Evolutionary conservation across 2,888 invertebrate genomes (phyloP), one percentile per base, ranked within the genome.

Genomic region (Liopterus haemorrhoidalis): DNA sequence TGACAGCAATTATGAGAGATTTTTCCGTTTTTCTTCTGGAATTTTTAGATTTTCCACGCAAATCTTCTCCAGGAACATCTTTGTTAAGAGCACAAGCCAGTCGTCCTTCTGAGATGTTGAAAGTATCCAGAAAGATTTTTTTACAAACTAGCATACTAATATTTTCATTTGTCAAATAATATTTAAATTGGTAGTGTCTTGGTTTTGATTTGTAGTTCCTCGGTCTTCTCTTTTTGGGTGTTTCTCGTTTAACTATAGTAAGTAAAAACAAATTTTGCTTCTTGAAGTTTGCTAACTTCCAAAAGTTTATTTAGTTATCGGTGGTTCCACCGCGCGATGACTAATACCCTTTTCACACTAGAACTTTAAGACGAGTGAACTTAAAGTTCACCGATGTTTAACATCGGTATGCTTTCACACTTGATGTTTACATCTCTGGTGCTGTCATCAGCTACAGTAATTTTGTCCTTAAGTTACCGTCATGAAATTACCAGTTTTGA

Each of bases 261-360:
- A 48, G 42, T 19, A 50, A 41, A n/a, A 53, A 52, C 44, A 50
- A 4, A 53, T 54, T 49, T 51, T 51, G 47, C 46, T 53, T 50
- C 21, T 53, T 48, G 49, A 54, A 53, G 51, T 53, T 49, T 39
- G 35, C 49, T 46, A 53, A 48, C 39, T 24, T 5, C 50, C 54
- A 50, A 53, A 54, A 53, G 37, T 45, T 50, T 22, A 50, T 38
- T 46, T 49, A 53, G 49, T 39, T 49, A 48, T 49, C 45, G 36
- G 46, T 47, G 41, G 46, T 44, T 47, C 48, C 44, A 22, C 6
- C 22, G 22, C 22, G 22, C 22, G 22, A 22, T 22, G 22, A 22
- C 22, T 22, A n/a, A n/a, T n/a, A n/a, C n/a, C n/a, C n/a, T n/a
- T n/a, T n/a, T n/a, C n/a, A n/a, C n/a, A n/a, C n/a, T n/a, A n/a